Conservation (phyloP, 2,797 vertebrate species). For the Scolopax bukidnonensis region DNA sequence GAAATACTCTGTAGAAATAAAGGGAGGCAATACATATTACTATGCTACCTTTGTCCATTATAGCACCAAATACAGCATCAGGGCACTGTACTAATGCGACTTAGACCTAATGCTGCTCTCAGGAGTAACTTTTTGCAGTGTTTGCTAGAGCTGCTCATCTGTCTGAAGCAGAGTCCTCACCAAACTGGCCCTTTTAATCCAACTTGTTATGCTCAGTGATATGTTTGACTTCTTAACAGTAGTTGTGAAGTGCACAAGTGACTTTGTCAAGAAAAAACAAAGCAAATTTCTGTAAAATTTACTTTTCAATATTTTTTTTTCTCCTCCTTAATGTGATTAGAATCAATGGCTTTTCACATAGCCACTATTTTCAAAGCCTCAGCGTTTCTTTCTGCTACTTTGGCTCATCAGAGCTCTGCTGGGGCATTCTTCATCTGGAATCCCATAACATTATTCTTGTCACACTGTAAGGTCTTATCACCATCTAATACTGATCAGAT, state of each 20-base stretch:
- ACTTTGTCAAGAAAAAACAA: neutral
- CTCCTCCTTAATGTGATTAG: too few relatives aligned
- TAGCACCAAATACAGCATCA: neutral
- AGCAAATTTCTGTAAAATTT: neutral
- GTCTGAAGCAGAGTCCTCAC: neutral
- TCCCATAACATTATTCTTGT: fast-evolving
- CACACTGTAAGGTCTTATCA: neutral
- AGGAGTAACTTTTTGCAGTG: neutral
- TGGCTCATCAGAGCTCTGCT: neutral
- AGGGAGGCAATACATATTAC: neutral
- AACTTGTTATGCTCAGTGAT: neutral
- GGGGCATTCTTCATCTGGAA: neutral
- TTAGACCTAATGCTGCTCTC: neutral
- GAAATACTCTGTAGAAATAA: neutral
- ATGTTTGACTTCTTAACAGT: neutral
- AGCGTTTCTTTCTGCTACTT: neutral
- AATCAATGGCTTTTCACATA: neutral
- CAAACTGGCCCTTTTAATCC: neutral
- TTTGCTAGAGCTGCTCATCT: neutral
- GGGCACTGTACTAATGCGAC: neutral
- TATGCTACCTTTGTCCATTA: neutral
- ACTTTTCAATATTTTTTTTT: neutral
- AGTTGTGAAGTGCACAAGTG: neutral
- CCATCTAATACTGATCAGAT: neutral
- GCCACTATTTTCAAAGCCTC: neutral